A percentile compares a stretch with the other conserved stretches of the same genome.
phyloP scores from a whole-genome alignment of 2,113 vertebrate species.

The Oenanthe oenanthe region DNA sequence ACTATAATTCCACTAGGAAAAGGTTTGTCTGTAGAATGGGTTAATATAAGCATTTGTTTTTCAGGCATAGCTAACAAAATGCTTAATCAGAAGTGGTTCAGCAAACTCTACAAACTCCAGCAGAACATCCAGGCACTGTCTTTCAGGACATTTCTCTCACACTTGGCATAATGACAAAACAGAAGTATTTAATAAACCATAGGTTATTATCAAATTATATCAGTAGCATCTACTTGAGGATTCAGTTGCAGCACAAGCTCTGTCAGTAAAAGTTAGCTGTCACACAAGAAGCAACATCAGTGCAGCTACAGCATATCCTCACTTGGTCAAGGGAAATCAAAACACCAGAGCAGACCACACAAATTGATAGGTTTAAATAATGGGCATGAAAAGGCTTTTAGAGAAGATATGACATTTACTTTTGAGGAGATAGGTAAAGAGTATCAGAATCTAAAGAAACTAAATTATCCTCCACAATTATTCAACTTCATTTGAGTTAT shows the following conservation, averaged over 20 bases:
- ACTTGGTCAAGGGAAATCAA: not conserved
- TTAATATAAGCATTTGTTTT: not conserved
- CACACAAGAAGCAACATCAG: not conserved
- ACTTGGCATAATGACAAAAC: not conserved
- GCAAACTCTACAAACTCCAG: not conserved
- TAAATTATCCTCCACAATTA: not conserved
- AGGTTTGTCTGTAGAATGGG: not conserved
- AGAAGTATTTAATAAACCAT: not conserved
- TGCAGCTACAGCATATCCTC: not conserved
- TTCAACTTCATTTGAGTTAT: not conserved
- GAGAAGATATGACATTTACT: not conserved
- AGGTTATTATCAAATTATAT: not conserved
- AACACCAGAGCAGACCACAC: not conserved
- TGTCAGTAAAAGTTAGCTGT: not conserved
- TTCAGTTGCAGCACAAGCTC: not conserved
- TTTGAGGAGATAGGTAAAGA: not conserved
- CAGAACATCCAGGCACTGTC: not conserved
- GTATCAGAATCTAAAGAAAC: not conserved
- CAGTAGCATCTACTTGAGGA: not conserved
- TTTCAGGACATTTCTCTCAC: not conserved
- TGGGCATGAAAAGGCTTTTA: not conserved
- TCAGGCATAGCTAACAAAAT: not conserved
- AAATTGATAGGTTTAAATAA: not conserved
- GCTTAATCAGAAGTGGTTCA: not conserved
- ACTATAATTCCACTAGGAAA: not conserved